Percentiles rank a stretch among this genome's conserved stretches.
These are phyloP conservation scores for Pristionchus arcanus DNA, from an alignment of 2,888 invertebrate species.

Conservation along the genomic window DNA sequence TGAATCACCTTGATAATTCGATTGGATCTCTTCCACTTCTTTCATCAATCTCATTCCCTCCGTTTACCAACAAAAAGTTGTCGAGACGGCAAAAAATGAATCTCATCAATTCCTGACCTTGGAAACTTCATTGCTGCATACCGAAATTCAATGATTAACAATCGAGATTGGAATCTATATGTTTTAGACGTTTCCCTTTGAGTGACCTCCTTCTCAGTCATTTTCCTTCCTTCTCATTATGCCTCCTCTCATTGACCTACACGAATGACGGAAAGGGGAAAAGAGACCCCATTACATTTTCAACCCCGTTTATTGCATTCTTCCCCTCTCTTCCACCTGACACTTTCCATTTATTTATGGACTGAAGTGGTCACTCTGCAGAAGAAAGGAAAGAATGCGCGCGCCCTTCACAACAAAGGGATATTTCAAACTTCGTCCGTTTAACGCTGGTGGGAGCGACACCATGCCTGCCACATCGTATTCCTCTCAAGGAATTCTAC, in stretches of 20 bases:
- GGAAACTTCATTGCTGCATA: neutral
- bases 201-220: slow-evolving; percentile 36
- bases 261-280: slow-evolving; percentile 8
- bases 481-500: neutral
- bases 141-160: neutral
- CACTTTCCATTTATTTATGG: slow-evolving; percentile 39
- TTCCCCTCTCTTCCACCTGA: slow-evolving; percentile 19
- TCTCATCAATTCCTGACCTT: slow-evolving; percentile 43
- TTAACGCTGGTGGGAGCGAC: neutral
- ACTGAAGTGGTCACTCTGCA: neutral
- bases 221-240: neutral
- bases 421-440: neutral
- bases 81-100: slow-evolving; percentile 44
- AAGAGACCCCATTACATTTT: slow-evolving; percentile 29
- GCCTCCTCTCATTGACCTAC: slow-evolving; percentile 4
- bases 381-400: neutral
- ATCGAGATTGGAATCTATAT: neutral
- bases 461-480: neutral
- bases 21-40: slow-evolving; percentile 10
- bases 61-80: slow-evolving; percentile 44
- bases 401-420: neutral
- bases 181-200: neutral
- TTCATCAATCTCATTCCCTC: slow-evolving; percentile 39
- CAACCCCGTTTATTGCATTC: slow-evolving; percentile 44
- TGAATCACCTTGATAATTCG: slow-evolving; percentile 45